Percentiles rank a stretch among this genome's conserved stretches.
These are phyloP conservation scores for Netta rufina DNA, from an alignment of 2,797 vertebrate species.

Conservation along the genomic window DNA sequence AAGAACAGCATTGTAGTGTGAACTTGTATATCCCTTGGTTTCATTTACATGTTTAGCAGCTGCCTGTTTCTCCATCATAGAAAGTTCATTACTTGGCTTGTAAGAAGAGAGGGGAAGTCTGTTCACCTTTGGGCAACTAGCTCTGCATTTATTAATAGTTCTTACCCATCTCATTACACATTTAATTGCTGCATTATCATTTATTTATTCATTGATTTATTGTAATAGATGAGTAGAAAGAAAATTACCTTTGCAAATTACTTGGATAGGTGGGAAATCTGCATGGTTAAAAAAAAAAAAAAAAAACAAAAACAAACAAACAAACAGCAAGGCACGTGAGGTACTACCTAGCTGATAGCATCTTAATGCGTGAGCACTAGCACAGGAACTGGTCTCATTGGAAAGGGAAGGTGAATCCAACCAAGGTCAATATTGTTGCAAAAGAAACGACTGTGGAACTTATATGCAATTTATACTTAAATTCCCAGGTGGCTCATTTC, in stretches of 20 bases:
- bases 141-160: constrained; percentile 67
- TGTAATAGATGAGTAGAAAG: constrained; percentile 48
- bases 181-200: constrained; percentile 60
- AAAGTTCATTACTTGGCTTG: constrained; percentile 44
- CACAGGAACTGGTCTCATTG: not conserved
- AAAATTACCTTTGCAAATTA: constrained; percentile 64
- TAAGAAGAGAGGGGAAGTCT: constrained; percentile 47
- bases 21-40: constrained; percentile 5
- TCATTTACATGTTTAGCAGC: constrained; percentile 68
- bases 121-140: constrained; percentile 60
- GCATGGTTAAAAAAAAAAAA: not conserved
- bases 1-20: constrained; percentile 26
- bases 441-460: not conserved
- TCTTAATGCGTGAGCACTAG: not conserved
- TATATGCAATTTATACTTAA: not conserved
- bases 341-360: not conserved
- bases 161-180: constrained; percentile 53
- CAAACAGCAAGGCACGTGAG: not conserved
- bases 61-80: constrained; percentile 18
- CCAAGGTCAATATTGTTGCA: not conserved
- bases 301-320: too few relatives aligned
- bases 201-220: constrained; percentile 65
- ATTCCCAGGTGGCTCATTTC: not conserved
- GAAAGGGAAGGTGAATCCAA: not conserved
- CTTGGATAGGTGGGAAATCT: constrained; percentile 24